A percentile compares a stretch with the other conserved stretches of the same genome.
Evolutionary conservation across 2,797 vertebrate species (phyloP).

Genomic region (Syndactyla subalaris): DNA sequence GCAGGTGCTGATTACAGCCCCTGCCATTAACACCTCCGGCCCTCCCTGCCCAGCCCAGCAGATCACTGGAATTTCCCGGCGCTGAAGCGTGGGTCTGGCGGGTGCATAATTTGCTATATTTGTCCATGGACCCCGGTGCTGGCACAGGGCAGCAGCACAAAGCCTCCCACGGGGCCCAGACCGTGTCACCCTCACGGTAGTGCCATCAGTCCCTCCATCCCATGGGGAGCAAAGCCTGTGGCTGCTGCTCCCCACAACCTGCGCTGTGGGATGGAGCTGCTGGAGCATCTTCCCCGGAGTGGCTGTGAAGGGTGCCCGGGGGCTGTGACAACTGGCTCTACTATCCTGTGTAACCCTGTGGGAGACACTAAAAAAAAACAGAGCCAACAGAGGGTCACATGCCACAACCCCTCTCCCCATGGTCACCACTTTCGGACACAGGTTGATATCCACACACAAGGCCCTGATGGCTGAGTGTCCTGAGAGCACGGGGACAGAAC

Average conservation of each 20-base stretch:
- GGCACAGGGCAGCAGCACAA: neutral
- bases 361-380: neutral
- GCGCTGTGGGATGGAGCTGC: neutral
- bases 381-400: neutral
- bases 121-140: neutral
- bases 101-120: constrained; percentile 28
- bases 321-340: fast-evolving
- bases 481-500: fast-evolving
- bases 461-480: neutral
- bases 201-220: fast-evolving
- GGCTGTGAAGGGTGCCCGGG: neutral
- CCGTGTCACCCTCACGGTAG: fast-evolving
- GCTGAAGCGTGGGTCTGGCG: neutral
- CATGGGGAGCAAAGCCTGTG: fast-evolving
- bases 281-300: fast-evolving
- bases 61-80: neutral
- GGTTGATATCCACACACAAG: fast-evolving
- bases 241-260: neutral
- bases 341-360: fast-evolving
- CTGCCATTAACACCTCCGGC: neutral
- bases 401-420: fast-evolving
- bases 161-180: neutral
- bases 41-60: neutral
- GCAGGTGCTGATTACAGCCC: constrained; percentile 44
- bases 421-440: neutral